Evolutionary conservation across 2,888 invertebrate genomes (phyloP).

Genomic region (Meganola albula): DNA sequence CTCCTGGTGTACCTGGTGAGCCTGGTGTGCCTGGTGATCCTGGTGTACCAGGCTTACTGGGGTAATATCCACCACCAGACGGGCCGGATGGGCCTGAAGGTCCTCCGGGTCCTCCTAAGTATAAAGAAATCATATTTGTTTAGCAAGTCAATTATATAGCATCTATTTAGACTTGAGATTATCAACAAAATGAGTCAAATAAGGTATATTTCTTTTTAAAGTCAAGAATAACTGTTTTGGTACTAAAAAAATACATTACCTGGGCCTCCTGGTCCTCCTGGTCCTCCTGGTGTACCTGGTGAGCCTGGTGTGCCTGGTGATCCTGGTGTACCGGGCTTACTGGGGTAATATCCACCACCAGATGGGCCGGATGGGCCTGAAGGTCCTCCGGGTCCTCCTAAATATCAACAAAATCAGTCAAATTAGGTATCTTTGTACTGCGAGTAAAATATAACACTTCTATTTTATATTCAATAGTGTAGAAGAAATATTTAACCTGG

Average conservation of each 20-base stretch:
- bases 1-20: constrained; percentile 14
- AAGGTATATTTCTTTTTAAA: too few species aligned
- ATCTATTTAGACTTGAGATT: too few species aligned
- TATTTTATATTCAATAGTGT: too few species aligned
- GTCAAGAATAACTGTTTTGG: too few species aligned
- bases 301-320: constrained; percentile 24
- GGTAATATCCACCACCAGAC: constrained; percentile 15
- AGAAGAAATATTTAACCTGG: too few species aligned
- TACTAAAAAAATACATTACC: too few species aligned
- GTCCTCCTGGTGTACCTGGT: constrained; percentile 14
- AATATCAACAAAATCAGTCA: too few species aligned
- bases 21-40: constrained; percentile 20
- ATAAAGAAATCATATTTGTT: too few species aligned
- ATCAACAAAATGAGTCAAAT: too few species aligned
- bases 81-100: constrained; percentile 23
- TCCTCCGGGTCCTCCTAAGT: constrained; percentile 23
- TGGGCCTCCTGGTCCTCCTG: constrained; percentile 25
- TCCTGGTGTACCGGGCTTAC: constrained; percentile 32
- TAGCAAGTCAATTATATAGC: too few species aligned
- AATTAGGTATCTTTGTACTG: too few species aligned
- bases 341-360: constrained; percentile 20
- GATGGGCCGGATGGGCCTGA: constrained; percentile 18
- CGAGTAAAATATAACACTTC: too few species aligned
- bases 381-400: constrained; percentile 22
- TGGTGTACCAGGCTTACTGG: constrained; percentile 13